These are phyloP conservation scores for Recurvirostra avosetta DNA, from an alignment of 2,113 vertebrate genomes.

Conservation along the genomic window DNA sequence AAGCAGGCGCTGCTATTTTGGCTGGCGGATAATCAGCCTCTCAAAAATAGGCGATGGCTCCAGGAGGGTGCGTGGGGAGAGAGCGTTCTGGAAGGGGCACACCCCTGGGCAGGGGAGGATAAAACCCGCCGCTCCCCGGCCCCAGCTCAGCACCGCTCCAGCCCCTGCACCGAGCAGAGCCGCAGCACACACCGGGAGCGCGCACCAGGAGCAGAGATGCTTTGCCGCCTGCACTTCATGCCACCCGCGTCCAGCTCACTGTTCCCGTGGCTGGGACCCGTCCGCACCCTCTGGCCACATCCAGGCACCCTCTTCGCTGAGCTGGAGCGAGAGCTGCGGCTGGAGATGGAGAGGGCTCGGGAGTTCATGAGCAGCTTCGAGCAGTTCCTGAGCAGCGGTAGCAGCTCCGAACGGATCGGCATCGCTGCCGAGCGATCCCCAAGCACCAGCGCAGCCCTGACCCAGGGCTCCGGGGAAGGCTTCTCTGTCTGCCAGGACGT, in stretches of 20 bases:
- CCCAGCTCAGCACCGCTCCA: background rate
- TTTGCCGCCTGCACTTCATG: slow-evolving; percentile 60
- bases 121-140: background rate
- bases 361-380: slow-evolving; percentile 52
- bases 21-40: slow-evolving; percentile 27
- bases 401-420: background rate
- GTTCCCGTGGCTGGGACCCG: slow-evolving; percentile 27
- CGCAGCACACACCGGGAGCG: background rate
- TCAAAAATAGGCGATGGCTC: slow-evolving; percentile 61
- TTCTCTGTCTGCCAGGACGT: slow-evolving; percentile 43
- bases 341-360: slow-evolving; percentile 42
- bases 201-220: background rate
- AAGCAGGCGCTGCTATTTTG: slow-evolving; percentile 54
- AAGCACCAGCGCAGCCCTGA: background rate
- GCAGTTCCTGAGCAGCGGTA: background rate
- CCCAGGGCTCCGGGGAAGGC: background rate
- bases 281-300: slow-evolving; percentile 58
- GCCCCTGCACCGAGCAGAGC: background rate
- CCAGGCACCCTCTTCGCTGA: slow-evolving; percentile 29
- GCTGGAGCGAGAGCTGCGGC: slow-evolving; percentile 43
- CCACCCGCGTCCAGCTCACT: background rate
- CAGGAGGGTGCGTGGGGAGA: slow-evolving; percentile 10
- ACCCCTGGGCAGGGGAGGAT: slow-evolving; percentile 8
- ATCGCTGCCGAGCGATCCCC: background rate
- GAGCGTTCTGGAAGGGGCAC: slow-evolving; percentile 56